phyloP scores from a whole-genome alignment of 1,140 invertebrate genomes.

The Drosophila truncata region DNA sequence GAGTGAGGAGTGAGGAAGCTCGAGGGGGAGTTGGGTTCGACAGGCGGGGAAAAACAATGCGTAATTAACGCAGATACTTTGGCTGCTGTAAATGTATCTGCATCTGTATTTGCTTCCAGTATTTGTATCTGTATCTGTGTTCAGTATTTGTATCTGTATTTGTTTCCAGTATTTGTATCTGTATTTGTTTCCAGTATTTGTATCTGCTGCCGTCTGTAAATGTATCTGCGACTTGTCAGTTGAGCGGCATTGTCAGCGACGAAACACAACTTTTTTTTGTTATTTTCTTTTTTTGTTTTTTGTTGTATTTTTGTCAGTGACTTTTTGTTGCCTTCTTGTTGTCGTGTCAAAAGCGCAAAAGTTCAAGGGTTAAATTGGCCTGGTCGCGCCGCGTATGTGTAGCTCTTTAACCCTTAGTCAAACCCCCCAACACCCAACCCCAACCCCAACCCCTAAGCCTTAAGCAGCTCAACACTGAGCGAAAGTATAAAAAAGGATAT shows the following conservation, averaged over 20 bases:
- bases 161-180: slow-evolving; percentile 1
- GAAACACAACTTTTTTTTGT: slow-evolving; percentile 72
- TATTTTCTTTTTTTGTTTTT: slow-evolving; percentile 1
- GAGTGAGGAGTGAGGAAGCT: neutral
- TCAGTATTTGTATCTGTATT: neutral
- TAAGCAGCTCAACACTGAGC: neutral
- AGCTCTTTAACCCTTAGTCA: slow-evolving; percentile 1
- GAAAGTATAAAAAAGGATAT: neutral
- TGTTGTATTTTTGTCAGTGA: slow-evolving; percentile 41
- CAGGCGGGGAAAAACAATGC: slow-evolving; percentile 65
- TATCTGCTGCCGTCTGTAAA: neutral
- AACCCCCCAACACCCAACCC: neutral
- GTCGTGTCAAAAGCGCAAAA: slow-evolving; percentile 74
- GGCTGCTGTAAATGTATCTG: slow-evolving; percentile 27
- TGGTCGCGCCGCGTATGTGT: slow-evolving; percentile 2
- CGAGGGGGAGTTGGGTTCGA: slow-evolving; percentile 42
- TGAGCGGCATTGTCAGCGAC: slow-evolving; percentile 67
- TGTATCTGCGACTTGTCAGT: slow-evolving; percentile 63
- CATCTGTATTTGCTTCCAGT: slow-evolving; percentile 1
- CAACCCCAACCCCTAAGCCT: neutral
- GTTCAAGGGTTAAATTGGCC: slow-evolving; percentile 76
- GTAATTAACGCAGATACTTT: slow-evolving; percentile 66
- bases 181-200: neutral
- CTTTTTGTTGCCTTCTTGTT: slow-evolving; percentile 41
- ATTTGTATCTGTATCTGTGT: slow-evolving; percentile 2